Conservation (phyloP, 2,797 vertebrate species). For the Parotocinclus haroldoi region DNA sequence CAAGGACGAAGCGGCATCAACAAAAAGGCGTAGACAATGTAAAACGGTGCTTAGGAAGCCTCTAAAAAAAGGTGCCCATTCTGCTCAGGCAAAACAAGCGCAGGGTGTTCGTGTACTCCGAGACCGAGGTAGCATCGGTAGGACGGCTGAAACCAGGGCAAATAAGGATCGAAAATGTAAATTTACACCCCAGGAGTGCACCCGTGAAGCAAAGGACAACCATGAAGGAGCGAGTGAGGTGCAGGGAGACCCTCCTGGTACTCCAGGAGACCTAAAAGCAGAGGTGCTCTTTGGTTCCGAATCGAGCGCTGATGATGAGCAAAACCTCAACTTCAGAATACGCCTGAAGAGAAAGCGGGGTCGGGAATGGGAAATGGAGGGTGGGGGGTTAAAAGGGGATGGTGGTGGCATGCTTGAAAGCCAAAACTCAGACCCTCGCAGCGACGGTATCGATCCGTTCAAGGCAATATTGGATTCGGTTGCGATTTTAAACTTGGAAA, state of each 20-base stretch:
- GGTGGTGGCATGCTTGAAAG: slow-evolving; percentile 46
- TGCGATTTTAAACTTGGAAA: slow-evolving; percentile 73
- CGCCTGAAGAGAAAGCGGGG: slow-evolving; percentile 72
- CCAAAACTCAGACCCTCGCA: slow-evolving; percentile 46
- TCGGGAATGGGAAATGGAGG: slow-evolving; percentile 73
- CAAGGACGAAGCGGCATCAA: not conserved
- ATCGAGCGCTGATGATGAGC: slow-evolving; percentile 51
- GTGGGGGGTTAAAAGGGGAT: slow-evolving; percentile 31
- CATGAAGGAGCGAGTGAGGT: not conserved
- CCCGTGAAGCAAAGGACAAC: not conserved
- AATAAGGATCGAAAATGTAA: slow-evolving; percentile 1
- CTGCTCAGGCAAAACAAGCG: slow-evolving; percentile 1
- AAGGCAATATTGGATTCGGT: slow-evolving; percentile 77
- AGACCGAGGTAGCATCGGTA: not conserved
- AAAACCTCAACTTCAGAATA: slow-evolving; percentile 63
- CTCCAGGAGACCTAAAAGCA: not conserved
- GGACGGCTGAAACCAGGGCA: not conserved
- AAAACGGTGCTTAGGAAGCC: slow-evolving; percentile 1
- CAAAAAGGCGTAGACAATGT: not conserved
- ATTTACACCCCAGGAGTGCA: not conserved
- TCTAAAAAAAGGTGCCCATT: slow-evolving; percentile 16
- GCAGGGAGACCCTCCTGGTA: not conserved
- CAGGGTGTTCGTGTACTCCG: not conserved
- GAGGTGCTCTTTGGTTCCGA: not conserved
- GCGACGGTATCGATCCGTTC: slow-evolving; percentile 63